Base-by-base conservation (phyloP, 2,113 vertebrate species). In the Salvelinus sp. region DNA sequence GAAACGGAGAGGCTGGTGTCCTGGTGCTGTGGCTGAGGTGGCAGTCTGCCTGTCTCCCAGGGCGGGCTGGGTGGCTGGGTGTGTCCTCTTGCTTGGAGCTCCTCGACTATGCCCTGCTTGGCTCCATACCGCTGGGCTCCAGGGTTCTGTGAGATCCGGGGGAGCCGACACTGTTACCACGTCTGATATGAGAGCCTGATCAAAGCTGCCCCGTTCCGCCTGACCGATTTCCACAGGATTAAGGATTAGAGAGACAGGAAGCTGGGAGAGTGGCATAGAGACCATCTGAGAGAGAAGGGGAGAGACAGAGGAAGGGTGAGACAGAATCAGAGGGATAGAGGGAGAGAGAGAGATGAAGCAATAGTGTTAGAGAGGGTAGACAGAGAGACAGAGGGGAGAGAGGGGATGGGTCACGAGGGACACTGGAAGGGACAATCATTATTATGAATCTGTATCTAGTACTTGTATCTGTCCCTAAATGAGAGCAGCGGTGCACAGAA, bases 161-260 rank as follows among this genome's bases (percentile, higher is more conserved):
- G 89, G 91, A 75, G 89, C 89, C 86, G 89, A 91, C 93, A 91
- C 84, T 83, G 91, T 91, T 92, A 91, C 87, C 91, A 84, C 69
- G 87, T 81, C 87, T 92, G 91, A 92, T 90, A 89, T 88, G 86
- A 91, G 90, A 88, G 90, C 77, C 88, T 93, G 92, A 94, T 94
- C 92, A 94, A 94, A 94, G 93, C 91, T 84, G 84, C 89, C 88
- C 91, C 83, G 86, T 91, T 92, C 91, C 88, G 91, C 91, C 88
- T 91, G 93, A 93, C 88, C 86, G 92, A 91, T 91, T 91, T 91
- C 91, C 89, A 92, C 88, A 89, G 93, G 92, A 94, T 93, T 93
- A 93, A 75, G 90, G 92, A 93, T 94, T 93, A 94, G 88, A 86
- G 81, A 91, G 89, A 86, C 85, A 89, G 93, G 91, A 93, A 87